These are phyloP conservation scores for Sterrhoptilus dennistouni DNA, from an alignment of 2,113 vertebrate genomes.

Conservation along the genomic window DNA sequence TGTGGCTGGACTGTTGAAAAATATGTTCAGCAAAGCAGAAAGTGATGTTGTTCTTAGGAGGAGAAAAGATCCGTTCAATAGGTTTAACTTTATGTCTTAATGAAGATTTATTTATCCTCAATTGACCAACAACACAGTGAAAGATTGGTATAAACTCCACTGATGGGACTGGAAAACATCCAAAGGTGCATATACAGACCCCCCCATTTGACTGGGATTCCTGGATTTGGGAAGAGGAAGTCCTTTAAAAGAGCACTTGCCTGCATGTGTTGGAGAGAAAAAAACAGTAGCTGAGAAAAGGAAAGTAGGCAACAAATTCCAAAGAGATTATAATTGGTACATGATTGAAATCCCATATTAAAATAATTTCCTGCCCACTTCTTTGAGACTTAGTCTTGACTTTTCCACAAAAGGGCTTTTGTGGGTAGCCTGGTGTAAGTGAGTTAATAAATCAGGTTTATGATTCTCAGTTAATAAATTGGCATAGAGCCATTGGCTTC, in stretches of 20 bases:
- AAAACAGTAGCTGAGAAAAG: not conserved
- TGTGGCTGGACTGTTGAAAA: not conserved
- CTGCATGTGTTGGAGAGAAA: not conserved
- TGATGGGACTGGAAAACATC: not conserved
- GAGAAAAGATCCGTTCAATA: not conserved
- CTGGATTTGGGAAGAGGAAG: not conserved
- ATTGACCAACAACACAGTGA: not conserved
- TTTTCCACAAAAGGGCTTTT: not conserved
- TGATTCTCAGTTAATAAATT: slow-evolving; percentile 30
- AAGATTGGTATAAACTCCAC: not conserved
- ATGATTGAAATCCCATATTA: slow-evolving; percentile 43
- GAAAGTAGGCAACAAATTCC: slow-evolving; percentile 18
- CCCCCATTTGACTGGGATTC: not conserved
- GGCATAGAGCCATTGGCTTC: not conserved
- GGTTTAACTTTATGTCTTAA: not conserved
- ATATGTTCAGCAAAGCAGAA: not conserved
- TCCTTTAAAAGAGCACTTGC: not conserved
- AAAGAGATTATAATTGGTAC: slow-evolving; percentile 37
- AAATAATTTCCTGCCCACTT: slow-evolving; percentile 42
- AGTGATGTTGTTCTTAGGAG: not conserved
- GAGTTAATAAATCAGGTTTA: slow-evolving; percentile 53
- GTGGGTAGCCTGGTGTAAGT: not conserved
- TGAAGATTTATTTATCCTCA: not conserved
- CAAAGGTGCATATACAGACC: rapidly evolving
- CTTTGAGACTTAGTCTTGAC: not conserved